Evolutionary conservation across 1,140 invertebrate species (phyloP).

Genomic region (Apis dorsata): DNA sequence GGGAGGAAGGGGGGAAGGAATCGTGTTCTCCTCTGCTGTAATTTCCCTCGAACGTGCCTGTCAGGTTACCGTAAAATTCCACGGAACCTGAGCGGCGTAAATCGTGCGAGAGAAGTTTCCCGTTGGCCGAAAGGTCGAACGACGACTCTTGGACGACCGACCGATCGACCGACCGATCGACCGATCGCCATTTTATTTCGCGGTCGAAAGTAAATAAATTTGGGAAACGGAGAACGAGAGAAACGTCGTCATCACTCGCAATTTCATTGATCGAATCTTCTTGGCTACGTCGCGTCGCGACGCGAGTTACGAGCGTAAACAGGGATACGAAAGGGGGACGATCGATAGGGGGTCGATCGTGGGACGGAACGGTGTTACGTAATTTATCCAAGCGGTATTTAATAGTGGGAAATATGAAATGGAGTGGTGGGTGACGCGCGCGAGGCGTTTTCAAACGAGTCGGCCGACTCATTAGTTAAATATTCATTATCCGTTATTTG

Average conservation of each 20-base stretch:
- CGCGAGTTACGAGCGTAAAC: background rate
- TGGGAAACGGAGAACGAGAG: too few relatives aligned
- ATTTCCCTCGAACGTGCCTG: background rate
- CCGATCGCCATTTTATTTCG: background rate
- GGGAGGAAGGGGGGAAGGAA: too few relatives aligned
- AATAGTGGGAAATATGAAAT: slow-evolving; percentile 40
- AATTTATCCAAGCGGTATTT: slow-evolving; percentile 48
- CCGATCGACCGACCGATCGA: background rate
- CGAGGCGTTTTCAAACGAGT: slow-evolving; percentile 26
- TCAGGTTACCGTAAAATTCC: background rate
- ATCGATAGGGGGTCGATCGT: slow-evolving; percentile 16
- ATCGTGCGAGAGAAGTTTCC: background rate
- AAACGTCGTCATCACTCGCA: background rate
- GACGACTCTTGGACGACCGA: background rate
- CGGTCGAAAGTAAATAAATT: slow-evolving; percentile 9
- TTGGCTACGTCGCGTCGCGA: too few relatives aligned
- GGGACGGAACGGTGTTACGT: background rate
- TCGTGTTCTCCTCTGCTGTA: background rate
- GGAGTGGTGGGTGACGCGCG: background rate
- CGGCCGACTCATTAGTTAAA: slow-evolving; percentile 37
- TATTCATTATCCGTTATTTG: slow-evolving; percentile 48
- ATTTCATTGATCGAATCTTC: too few relatives aligned
- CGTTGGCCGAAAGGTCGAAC: background rate
- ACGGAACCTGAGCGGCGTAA: background rate
- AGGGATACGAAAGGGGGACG: slow-evolving; percentile 16